These are phyloP conservation scores for Nomia melanderi DNA, from an alignment of 1,140 invertebrate genomes.

Conservation along the genomic window DNA sequence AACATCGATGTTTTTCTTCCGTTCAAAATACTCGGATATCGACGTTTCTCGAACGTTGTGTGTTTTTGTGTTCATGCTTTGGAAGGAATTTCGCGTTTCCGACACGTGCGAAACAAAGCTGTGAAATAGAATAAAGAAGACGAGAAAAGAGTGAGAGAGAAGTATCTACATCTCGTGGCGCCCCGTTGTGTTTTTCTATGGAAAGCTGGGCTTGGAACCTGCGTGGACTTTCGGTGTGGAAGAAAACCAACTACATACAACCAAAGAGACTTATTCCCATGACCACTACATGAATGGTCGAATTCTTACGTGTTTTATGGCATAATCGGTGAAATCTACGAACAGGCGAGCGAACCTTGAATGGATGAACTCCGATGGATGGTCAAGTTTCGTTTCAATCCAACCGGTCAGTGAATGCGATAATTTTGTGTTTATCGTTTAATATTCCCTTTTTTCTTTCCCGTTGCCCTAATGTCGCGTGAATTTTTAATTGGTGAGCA, in stretches of 20 bases:
- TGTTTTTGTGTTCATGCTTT: slow-evolving; percentile 15
- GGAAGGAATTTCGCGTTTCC: slow-evolving; percentile 33
- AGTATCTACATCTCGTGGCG: slow-evolving; percentile 72
- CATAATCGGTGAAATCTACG: slow-evolving; percentile 9
- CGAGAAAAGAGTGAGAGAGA: slow-evolving; percentile 55
- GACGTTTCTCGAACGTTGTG: slow-evolving; percentile 38
- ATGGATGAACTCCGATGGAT: slow-evolving; percentile 9
- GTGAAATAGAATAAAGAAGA: slow-evolving; percentile 48
- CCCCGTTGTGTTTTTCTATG: slow-evolving; percentile 74
- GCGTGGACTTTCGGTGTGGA: slow-evolving; percentile 24
- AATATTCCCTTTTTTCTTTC: neutral
- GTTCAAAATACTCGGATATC: neutral
- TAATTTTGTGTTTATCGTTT: slow-evolving; percentile 22
- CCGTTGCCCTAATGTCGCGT: neutral
- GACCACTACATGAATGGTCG: neutral
- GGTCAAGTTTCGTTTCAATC: slow-evolving; percentile 27
- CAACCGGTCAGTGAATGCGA: slow-evolving; percentile 25
- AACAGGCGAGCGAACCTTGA: neutral
- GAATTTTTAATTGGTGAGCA: slow-evolving; percentile 11
- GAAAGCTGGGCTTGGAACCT: slow-evolving; percentile 61
- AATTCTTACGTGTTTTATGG: slow-evolving; percentile 4
- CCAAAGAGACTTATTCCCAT: neutral
- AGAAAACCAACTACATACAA: slow-evolving; percentile 18
- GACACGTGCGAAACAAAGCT: slow-evolving; percentile 57
- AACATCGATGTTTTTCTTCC: neutral